phyloP scores from a whole-genome alignment of 1,140 invertebrate genomes.

The Ceratitis capitata region DNA sequence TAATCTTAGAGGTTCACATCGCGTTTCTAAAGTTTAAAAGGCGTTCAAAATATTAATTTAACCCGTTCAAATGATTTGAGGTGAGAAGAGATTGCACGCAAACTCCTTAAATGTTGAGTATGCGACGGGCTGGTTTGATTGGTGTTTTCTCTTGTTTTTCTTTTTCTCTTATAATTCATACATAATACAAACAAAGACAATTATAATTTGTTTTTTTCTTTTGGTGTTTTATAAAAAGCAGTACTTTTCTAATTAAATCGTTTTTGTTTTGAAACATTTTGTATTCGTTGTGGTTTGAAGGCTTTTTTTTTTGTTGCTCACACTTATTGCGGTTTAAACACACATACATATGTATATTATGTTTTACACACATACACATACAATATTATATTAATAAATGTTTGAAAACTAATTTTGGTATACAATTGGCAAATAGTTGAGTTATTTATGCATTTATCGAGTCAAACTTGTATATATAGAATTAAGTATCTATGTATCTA shows the following conservation, averaged over 20 bases:
- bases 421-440: neutral
- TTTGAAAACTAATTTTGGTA: neutral
- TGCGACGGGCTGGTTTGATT: neutral
- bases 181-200: no score
- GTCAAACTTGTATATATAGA: no score
- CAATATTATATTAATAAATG: no score
- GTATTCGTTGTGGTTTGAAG: slow-evolving; percentile 24
- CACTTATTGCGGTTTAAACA: neutral
- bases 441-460: neutral
- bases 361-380: neutral
- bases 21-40: neutral
- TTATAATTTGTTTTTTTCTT: no score
- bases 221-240: neutral
- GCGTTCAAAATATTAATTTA: neutral
- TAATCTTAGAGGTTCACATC: neutral
- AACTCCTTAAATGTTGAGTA: neutral
- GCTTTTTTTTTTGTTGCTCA: neutral
- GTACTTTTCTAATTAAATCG: neutral
- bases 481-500: no score
- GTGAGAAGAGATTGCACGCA: neutral
- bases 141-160: neutral
- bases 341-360: neutral
- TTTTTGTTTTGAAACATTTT: neutral
- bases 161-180: neutral
- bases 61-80: neutral